These are phyloP conservation scores for Drosophila subpulchrella DNA, from an alignment of 1,140 invertebrate species.

Conservation along the genomic window DNA sequence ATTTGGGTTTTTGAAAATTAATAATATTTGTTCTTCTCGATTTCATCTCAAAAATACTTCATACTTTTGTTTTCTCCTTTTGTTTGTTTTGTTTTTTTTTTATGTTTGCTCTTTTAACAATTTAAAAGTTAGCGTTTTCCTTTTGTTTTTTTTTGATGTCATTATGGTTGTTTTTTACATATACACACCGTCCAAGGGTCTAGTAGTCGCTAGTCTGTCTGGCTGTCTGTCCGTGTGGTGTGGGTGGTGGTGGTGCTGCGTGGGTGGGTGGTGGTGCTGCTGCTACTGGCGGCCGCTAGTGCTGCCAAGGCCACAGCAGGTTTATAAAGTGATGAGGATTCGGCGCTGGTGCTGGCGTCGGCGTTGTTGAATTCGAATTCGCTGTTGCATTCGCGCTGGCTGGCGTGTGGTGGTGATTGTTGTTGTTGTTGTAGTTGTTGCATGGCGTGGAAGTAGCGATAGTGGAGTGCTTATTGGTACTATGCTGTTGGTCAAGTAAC, in stretches of 20 bases:
- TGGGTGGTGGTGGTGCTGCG: slow-evolving; percentile 46
- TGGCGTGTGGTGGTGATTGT: slow-evolving; percentile 68
- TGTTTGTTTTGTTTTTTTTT: slow-evolving; percentile 43
- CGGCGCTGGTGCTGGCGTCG: slow-evolving; percentile 66
- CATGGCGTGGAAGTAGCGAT: slow-evolving; percentile 74
- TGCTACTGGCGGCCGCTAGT: slow-evolving; percentile 46
- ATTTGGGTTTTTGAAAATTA: slow-evolving; percentile 79
- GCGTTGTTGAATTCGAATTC: slow-evolving; percentile 45
- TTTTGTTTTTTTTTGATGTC: slow-evolving; percentile 45
- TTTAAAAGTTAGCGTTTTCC: slow-evolving; percentile 71
- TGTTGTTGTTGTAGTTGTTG: slow-evolving; percentile 82
- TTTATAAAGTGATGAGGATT: slow-evolving; percentile 83
- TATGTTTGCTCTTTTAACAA: slow-evolving; percentile 69
- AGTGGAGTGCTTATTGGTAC: slow-evolving; percentile 82
- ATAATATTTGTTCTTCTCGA: slow-evolving; percentile 81
- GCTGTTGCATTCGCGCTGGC: slow-evolving; percentile 51
- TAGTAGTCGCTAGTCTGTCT: slow-evolving; percentile 29
- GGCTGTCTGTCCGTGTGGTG: slow-evolving; percentile 33
- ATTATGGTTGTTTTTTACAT: slow-evolving; percentile 69
- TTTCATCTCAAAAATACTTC: slow-evolving; percentile 82
- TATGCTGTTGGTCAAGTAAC: slow-evolving; percentile 84
- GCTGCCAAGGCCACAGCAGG: slow-evolving; percentile 83
- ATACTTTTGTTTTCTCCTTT: slow-evolving; percentile 63
- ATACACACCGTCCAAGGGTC: slow-evolving; percentile 72
- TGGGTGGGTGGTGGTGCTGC: slow-evolving; percentile 31